Base-by-base conservation (phyloP, 2,888 invertebrate species). In the Lapara coniferarum region DNA sequence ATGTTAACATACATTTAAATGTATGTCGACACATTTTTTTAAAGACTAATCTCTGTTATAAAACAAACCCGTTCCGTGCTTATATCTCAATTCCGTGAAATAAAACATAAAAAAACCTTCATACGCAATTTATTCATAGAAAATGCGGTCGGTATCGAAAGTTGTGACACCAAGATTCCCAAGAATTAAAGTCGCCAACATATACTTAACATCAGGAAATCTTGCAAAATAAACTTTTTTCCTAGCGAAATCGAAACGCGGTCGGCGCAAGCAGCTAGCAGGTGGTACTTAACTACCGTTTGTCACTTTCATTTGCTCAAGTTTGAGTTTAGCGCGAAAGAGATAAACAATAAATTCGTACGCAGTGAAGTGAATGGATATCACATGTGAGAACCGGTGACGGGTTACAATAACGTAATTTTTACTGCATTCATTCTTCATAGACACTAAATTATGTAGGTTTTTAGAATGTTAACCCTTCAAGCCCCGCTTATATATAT, bases 381-480 rank as follows among this genome's bases (percentile, higher is more conserved):
- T 74, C 72, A 71, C 72, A 72, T 78, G 81, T 87, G 87, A 74
- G 88, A 88, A 85, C 79, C 70, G 70, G 69, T 71, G 72, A 75
- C 76, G 70, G 70, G 73, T 78, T 75, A 84, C 84, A 85, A 86
- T 85, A 75, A 77, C 75, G 78, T 74, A 77, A 76, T 83, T 77
- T 85, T 83, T 80, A 75, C 73, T 56, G 69, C 71, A 72, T 75
- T 80, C 79, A 79, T 81, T 75, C 82, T 70, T 77, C 83, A 81
- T 84, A 79, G 75, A 71, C 74, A 70, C 74, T 70, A 72, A 73
- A 78, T 72, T 72, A 81, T 78, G 77, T 82, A 75, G 83, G 84
- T 82, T 82, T 85, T 81, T 79, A 72, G 83, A 77, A 77, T 86
- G 44, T 57, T 14, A 49, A n/a, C n/a, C n/a, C n/a, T n/a, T n/a